Conservation (phyloP, 2,888 invertebrate genomes). For the Lepidochitona cinerea region DNA sequence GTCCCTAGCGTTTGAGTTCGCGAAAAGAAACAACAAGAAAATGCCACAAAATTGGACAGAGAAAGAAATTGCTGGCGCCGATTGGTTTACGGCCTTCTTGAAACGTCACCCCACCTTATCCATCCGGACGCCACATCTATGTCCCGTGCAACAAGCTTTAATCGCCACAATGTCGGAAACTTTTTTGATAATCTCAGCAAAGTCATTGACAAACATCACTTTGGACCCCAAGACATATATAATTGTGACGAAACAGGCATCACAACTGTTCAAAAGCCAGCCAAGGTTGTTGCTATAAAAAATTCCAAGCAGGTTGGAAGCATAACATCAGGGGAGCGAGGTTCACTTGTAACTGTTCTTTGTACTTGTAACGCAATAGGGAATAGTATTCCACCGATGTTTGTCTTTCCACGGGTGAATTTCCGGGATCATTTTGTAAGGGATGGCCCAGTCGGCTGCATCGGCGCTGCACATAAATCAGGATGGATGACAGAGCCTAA, state of each 20-base stretch:
- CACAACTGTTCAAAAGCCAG: conserved; percentile 32
- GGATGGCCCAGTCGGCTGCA: not conserved
- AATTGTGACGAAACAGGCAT: conserved; percentile 34
- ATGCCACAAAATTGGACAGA: not conserved
- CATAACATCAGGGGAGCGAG: conserved; percentile 26
- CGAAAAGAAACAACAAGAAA: not conserved
- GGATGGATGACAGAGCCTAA: not conserved
- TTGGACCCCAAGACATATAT: conserved; percentile 19
- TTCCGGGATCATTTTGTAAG: not conserved
- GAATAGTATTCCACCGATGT: conserved; percentile 22
- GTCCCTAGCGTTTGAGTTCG: not conserved
- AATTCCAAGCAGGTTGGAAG: conserved; percentile 27
- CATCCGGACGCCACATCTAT: conserved; percentile 19
- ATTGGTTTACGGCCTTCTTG: not conserved
- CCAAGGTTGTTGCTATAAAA: conserved; percentile 12
- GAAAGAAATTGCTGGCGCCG: not conserved
- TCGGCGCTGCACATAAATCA: not conserved
- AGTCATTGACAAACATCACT: conserved; percentile 24
- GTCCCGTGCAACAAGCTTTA: conserved; percentile 30
- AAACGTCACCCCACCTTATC: not conserved
- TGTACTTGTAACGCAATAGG: conserved; percentile 14
- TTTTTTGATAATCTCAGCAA: conserved; percentile 27
- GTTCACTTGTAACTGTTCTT: conserved; percentile 11
- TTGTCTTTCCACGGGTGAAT: conserved; percentile 25
- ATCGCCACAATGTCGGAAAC: conserved; percentile 19